Conservation (phyloP, 2,888 invertebrate genomes). For the Sympetrum striolatum region DNA sequence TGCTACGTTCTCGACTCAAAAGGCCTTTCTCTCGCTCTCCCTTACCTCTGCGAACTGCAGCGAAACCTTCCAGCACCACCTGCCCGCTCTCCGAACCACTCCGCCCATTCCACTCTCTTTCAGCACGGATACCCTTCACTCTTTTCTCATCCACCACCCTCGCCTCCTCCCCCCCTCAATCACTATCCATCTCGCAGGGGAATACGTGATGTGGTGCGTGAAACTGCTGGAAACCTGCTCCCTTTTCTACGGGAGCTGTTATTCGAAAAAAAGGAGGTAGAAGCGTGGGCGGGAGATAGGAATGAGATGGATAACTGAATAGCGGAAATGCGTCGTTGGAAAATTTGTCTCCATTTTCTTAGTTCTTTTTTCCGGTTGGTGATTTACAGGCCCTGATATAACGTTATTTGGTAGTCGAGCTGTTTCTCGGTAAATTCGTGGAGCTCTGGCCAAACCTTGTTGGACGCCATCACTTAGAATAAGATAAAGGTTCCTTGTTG, state of each 20-base stretch:
- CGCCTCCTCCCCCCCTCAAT: background rate
- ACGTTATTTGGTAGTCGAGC: too few species aligned
- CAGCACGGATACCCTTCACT: background rate
- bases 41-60: constrained; percentile 15
- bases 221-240: constrained; percentile 1
- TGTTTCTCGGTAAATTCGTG: too few species aligned
- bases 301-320: background rate
- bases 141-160: constrained; percentile 11
- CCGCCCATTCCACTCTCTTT: background rate
- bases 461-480: too few species aligned
- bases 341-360: background rate
- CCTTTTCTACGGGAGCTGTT: constrained; percentile 53
- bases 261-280: background rate
- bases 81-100: constrained; percentile 28
- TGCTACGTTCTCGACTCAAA: background rate
- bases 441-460: too few species aligned
- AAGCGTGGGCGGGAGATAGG: background rate
- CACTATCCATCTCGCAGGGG: background rate
- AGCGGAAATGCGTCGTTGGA: background rate
- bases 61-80: background rate
- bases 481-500: too few species aligned
- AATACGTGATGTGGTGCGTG: constrained; percentile 31
- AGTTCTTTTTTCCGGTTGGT: background rate
- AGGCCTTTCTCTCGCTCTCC: background rate
- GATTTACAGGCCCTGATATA: background rate